phyloP scores from a whole-genome alignment of 2,797 vertebrate genomes.

The Pseudopleuronectes americanus region DNA sequence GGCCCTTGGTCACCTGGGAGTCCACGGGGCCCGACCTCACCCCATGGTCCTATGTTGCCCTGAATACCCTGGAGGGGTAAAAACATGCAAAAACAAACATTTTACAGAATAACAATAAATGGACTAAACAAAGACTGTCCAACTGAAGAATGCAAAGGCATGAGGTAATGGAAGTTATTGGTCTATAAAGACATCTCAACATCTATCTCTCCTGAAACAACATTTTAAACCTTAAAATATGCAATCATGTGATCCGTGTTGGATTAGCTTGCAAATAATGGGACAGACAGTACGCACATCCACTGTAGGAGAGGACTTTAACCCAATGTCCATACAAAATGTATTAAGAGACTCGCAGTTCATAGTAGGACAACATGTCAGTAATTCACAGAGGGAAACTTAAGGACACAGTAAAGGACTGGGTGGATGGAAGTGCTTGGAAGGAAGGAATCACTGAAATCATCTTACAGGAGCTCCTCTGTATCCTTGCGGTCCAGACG shows the following conservation, averaged over 20 bases:
- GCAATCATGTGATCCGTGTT: no score
- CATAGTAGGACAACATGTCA: not conserved
- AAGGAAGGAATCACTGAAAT: constrained; percentile 11
- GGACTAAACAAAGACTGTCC: not conserved
- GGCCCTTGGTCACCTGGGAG: constrained; percentile 72
- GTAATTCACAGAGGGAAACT: not conserved
- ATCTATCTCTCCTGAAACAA: not conserved
- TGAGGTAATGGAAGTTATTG: not conserved
- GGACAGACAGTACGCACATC: no score
- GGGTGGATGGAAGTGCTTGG: not conserved
- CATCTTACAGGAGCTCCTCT: constrained; percentile 76
- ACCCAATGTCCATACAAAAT: not conserved
- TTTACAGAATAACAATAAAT: not conserved
- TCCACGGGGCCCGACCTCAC: constrained; percentile 73
- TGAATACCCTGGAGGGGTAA: constrained; percentile 73
- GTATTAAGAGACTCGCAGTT: not conserved
- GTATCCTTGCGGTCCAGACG: constrained; percentile 77
- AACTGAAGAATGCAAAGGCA: not conserved
- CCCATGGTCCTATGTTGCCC: constrained; percentile 83
- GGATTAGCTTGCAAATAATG: no score
- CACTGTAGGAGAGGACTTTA: no score
- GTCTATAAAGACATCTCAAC: not conserved
- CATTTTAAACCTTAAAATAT: not conserved
- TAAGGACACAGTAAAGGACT: not conserved
- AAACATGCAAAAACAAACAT: not conserved